Percentiles rank a stretch among this genome's conserved stretches.
phyloP scores from a whole-genome alignment of 1,140 invertebrate species.

The Melanaphis sacchari region DNA sequence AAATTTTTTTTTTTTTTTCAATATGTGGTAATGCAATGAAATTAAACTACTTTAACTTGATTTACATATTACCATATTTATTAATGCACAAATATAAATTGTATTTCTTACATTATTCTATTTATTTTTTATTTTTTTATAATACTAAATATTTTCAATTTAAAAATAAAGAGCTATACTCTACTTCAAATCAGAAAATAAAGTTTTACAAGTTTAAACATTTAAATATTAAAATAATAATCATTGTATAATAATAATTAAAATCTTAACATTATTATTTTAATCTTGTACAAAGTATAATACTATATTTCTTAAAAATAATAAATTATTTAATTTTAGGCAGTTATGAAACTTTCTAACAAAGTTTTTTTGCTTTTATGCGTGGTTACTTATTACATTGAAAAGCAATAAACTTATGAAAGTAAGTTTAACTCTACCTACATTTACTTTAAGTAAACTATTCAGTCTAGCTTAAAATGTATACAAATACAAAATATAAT shows the following conservation, averaged over 20 bases:
- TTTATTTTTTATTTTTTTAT: background rate
- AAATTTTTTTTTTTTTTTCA: too few relatives aligned
- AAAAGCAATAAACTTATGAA: slow-evolving; percentile 7
- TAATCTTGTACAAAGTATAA: background rate
- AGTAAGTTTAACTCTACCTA: background rate
- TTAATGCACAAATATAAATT: background rate
- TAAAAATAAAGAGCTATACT: background rate
- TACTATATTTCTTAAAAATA: too few relatives aligned
- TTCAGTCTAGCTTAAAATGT: background rate
- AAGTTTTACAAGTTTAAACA: background rate
- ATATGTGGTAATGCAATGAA: too few relatives aligned
- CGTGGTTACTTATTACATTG: background rate
- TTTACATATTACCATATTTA: too few relatives aligned
- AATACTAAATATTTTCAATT: background rate
- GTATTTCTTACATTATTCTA: too few relatives aligned
- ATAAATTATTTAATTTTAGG: background rate
- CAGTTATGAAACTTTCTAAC: background rate
- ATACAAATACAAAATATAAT: background rate
- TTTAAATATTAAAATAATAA: background rate
- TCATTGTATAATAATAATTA: background rate
- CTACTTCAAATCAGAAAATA: background rate
- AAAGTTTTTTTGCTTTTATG: background rate
- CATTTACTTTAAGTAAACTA: background rate
- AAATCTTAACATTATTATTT: background rate
- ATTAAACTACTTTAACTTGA: too few relatives aligned